A percentile compares a stretch with the other conserved stretches of the same genome.
These are phyloP conservation scores for Alloscopus bannaensis DNA, from an alignment of 2,888 invertebrate genomes.

Conservation along the genomic window DNA sequence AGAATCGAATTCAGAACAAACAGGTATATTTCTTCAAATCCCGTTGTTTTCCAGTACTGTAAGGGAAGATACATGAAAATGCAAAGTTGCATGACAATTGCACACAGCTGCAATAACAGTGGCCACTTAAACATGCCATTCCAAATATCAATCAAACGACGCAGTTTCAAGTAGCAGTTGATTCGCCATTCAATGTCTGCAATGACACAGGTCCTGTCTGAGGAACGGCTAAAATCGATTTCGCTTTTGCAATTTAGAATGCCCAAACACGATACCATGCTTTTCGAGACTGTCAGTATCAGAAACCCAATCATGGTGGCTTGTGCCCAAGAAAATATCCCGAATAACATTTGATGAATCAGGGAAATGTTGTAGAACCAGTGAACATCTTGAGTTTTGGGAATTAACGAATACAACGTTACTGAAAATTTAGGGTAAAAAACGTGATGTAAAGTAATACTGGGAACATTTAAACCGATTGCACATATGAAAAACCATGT, in stretches of 20 bases:
- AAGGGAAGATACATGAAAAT: slow-evolving; percentile 25
- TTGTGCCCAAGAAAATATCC: slow-evolving; percentile 1
- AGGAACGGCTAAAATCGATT: neutral
- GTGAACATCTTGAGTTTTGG: neutral
- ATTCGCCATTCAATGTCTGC: slow-evolving; percentile 10
- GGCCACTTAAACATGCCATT: slow-evolving; percentile 25
- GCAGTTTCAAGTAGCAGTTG: slow-evolving; percentile 16
- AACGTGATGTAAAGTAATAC: slow-evolving; percentile 11
- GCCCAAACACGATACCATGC: neutral
- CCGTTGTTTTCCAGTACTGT: slow-evolving; percentile 9
- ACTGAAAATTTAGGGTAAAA: neutral
- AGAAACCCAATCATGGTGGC: neutral
- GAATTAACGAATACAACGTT: slow-evolving; percentile 9
- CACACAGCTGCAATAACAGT: slow-evolving; percentile 17
- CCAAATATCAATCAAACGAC: neutral
- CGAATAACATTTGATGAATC: neutral
- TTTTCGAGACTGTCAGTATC: neutral
- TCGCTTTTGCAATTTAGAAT: neutral
- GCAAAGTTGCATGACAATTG: neutral
- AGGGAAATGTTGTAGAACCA: neutral
- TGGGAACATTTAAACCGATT: neutral
- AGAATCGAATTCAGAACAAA: slow-evolving; percentile 1
- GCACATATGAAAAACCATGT: slow-evolving; percentile 2
- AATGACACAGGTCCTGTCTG: neutral
- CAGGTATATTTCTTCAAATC: neutral